Conservation (phyloP, 2,888 invertebrate genomes). For the Acleris sparsana region DNA sequence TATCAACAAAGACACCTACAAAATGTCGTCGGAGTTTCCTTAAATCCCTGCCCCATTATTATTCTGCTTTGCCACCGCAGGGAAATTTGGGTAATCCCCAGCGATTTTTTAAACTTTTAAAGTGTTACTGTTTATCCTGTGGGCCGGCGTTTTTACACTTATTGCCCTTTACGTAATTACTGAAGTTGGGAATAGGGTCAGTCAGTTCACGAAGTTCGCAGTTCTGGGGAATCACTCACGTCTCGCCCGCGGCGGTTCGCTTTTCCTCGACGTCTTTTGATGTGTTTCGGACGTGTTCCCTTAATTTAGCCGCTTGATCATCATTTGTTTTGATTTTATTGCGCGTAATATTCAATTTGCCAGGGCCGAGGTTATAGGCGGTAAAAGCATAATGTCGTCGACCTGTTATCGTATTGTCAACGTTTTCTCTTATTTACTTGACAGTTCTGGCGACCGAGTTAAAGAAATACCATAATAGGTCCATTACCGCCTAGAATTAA, state of each 20-base stretch:
- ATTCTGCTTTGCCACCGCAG: slow-evolving; percentile 67
- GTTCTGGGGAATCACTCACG: neutral
- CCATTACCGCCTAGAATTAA: too few species aligned
- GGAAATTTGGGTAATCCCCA: slow-evolving; percentile 70
- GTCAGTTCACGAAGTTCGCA: neutral
- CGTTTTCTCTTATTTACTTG: too few species aligned
- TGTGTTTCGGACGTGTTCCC: neutral
- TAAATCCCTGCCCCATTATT: slow-evolving; percentile 71
- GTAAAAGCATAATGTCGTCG: too few species aligned
- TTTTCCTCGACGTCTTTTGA: neutral
- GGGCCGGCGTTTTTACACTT: slow-evolving; percentile 32
- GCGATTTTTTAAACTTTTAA: slow-evolving; percentile 54
- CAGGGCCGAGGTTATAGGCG: too few species aligned
- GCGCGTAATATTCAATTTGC: too few species aligned
- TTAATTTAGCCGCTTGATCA: neutral
- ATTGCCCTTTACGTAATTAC: slow-evolving; percentile 30
- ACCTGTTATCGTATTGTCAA: too few species aligned
- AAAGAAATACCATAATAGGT: too few species aligned
- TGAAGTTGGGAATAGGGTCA: slow-evolving; percentile 22
- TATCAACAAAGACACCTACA: slow-evolving; percentile 71
- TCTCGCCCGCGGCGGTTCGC: neutral
- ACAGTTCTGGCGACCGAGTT: too few species aligned
- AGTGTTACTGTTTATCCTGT: slow-evolving; percentile 44
- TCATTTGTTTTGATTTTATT: too few species aligned
- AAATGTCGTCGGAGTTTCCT: slow-evolving; percentile 59